Evolutionary conservation across 2,888 invertebrate species (phyloP).

Genomic region (Ormyrus thymus): DNA sequence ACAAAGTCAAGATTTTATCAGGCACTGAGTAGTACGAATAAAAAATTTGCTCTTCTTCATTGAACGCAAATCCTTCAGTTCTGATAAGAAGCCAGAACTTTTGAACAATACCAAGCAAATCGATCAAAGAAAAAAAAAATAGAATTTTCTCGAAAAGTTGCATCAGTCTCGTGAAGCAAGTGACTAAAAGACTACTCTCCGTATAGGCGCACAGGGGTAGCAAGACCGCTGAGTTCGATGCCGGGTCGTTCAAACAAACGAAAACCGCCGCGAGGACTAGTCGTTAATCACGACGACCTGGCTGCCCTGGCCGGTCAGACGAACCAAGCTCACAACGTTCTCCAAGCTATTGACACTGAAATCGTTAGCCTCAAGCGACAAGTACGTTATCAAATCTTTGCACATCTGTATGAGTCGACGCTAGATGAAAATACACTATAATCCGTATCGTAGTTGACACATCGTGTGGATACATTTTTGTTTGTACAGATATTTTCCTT

Average conservation of each 20-base stretch:
- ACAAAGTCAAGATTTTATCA: too few species aligned
- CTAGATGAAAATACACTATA: background rate
- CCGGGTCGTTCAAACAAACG: conserved; percentile 79
- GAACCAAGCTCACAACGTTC: conserved; percentile 81
- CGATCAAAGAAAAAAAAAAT: too few species aligned
- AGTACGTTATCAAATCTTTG: conserved; percentile 81
- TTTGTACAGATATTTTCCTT: conserved; percentile 14
- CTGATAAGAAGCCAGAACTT: too few species aligned
- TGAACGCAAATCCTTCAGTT: too few species aligned
- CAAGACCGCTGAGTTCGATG: conserved; percentile 76
- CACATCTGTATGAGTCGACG: background rate
- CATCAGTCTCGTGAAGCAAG: too few species aligned
- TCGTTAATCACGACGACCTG: conserved; percentile 97
- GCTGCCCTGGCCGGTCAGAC: conserved; percentile 91
- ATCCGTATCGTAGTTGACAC: conserved; percentile 26
- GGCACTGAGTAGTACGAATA: too few species aligned
- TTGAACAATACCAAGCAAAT: too few species aligned
- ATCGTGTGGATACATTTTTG: conserved; percentile 74
- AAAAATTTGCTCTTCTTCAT: too few species aligned
- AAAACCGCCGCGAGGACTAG: conserved; percentile 96
- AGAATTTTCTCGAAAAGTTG: too few species aligned
- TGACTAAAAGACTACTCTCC: too few species aligned
- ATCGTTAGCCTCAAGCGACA: conserved; percentile 95
- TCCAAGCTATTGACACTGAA: conserved; percentile 95
- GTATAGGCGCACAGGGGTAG: conserved; percentile 77